A percentile compares a stretch with the other conserved stretches of the same genome.
Conservation (phyloP, 2,113 vertebrate genomes). For the Pomatostomus ruficeps region DNA sequence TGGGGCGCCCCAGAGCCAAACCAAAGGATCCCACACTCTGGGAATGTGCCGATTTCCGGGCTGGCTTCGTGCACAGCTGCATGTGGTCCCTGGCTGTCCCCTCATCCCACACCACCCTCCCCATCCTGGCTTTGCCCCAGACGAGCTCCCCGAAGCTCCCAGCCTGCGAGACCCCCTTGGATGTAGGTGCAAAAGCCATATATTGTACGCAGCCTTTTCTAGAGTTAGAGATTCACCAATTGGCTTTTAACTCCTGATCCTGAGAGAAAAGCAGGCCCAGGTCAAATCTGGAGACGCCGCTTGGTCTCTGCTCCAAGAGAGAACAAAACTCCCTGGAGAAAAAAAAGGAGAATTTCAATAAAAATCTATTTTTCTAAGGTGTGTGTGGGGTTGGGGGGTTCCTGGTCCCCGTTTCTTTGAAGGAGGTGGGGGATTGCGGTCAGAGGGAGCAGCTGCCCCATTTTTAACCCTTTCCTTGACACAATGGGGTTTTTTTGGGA, state of each 20-base stretch:
- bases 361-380: slow-evolving; percentile 73
- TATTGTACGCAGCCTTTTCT: slow-evolving; percentile 40
- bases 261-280: not conserved
- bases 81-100: not conserved
- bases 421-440: not conserved
- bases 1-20: not conserved
- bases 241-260: slow-evolving; percentile 16
- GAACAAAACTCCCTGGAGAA: not conserved
- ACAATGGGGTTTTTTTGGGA: not conserved
- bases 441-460: not conserved
- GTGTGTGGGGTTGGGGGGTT: not conserved
- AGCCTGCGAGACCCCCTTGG: not conserved
- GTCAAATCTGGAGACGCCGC: rapidly evolving
- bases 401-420: rapidly evolving
- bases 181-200: slow-evolving; percentile 70
- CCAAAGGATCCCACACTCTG: slow-evolving; percentile 43
- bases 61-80: slow-evolving; percentile 9
- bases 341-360: slow-evolving; percentile 45
- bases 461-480: not conserved
- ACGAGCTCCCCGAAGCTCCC: not conserved
- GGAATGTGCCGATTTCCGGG: not conserved
- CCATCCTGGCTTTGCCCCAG: not conserved
- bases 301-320: not conserved
- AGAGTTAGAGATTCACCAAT: not conserved
- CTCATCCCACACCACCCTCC: not conserved